Evolutionary conservation across 2,797 vertebrate species (phyloP).

Genomic region (Muscicapa comitata): DNA sequence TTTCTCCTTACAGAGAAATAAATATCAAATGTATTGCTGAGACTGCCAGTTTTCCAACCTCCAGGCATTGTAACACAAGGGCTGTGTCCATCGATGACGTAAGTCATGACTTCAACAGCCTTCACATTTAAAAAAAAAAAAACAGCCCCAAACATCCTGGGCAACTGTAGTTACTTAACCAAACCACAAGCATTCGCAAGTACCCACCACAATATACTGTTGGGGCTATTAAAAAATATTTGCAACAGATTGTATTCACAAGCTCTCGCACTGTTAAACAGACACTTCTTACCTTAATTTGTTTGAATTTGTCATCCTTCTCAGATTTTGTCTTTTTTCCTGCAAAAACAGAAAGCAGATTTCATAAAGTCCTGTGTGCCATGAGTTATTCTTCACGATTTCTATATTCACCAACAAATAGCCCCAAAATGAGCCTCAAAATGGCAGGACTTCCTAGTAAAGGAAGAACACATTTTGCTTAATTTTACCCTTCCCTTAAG

Average conservation of each 20-base stretch:
- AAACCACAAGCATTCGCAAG: constrained; percentile 37
- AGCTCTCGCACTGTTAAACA: background rate
- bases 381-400: background rate
- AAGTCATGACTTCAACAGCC: background rate
- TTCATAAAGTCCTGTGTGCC: background rate
- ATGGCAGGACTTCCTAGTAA: background rate
- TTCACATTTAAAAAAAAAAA: background rate
- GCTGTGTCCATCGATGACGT: constrained; percentile 29
- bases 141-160: background rate
- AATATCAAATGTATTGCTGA: background rate
- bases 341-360: constrained; percentile 65
- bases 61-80: constrained; percentile 19
- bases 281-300: constrained; percentile 78
- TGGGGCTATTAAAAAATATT: background rate
- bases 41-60: constrained; percentile 39
- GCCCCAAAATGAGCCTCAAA: background rate
- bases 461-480: background rate
- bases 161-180: background rate
- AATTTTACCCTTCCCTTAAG: background rate
- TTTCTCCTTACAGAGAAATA: constrained; percentile 21
- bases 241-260: background rate
- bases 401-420: background rate
- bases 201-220: background rate
- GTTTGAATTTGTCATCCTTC: constrained; percentile 86
- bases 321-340: constrained; percentile 89